Conservation (phyloP, 2,113 vertebrate genomes). For the Ictidomys tridecemlineatus region DNA sequence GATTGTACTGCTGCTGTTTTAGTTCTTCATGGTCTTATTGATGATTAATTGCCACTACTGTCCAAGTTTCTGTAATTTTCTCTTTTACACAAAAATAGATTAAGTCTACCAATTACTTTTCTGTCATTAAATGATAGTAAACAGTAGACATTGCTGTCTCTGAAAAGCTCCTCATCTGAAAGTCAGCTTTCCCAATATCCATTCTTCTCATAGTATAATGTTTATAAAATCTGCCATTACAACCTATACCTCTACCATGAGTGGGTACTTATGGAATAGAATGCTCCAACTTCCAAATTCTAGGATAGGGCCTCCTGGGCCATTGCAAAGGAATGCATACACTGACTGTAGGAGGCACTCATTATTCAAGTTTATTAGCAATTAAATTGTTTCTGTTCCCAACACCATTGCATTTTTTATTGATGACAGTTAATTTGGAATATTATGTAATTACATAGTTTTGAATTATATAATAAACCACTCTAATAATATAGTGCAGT, state of each 20-base stretch:
- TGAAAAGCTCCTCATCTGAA: neutral
- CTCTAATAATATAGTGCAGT: neutral
- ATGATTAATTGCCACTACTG: neutral
- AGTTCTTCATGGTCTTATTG: neutral
- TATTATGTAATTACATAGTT: conserved; percentile 11
- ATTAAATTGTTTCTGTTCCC: conserved; percentile 28
- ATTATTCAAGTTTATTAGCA: conserved; percentile 53
- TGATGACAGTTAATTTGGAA: neutral
- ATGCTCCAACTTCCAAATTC: neutral
- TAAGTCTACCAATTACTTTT: neutral
- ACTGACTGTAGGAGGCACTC: neutral
- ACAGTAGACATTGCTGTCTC: neutral
- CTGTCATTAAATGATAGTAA: neutral
- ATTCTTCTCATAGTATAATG: neutral
- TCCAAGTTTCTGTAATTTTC: neutral
- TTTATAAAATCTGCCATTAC: neutral
- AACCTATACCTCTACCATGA: neutral
- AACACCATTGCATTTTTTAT: neutral
- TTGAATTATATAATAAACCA: conserved; percentile 27
- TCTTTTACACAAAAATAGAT: conserved; percentile 41
- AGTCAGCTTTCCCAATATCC: neutral
- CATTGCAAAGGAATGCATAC: neutral
- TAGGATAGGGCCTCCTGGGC: neutral
- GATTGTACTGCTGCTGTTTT: neutral
- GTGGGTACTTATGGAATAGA: neutral